These are phyloP conservation scores for Rhea americana DNA, from an alignment of 2,113 vertebrate genomes.

Conservation along the genomic window DNA sequence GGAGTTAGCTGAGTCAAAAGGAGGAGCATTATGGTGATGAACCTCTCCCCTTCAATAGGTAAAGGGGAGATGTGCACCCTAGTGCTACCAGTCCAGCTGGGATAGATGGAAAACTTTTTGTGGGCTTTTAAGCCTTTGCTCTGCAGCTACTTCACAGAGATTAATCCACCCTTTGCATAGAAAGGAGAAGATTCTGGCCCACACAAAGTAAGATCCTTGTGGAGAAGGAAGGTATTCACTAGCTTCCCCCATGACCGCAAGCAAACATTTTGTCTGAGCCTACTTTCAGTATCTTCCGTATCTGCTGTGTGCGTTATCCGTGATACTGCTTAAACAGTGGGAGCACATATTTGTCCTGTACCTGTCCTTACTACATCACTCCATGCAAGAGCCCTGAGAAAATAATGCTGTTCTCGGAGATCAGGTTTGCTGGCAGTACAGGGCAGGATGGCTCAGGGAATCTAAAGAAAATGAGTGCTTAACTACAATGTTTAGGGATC, in stretches of 20 bases:
- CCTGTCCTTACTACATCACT: neutral
- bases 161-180: constrained; percentile 5
- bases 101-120: neutral
- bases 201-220: neutral
- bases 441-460: neutral
- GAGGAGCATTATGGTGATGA: rapidly evolving
- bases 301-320: neutral
- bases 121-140: neutral
- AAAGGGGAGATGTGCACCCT: neutral
- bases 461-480: neutral
- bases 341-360: neutral
- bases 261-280: neutral
- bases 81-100: neutral
- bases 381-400: neutral
- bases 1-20: neutral
- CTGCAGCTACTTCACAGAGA: neutral
- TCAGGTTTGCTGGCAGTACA: neutral
- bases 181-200: neutral
- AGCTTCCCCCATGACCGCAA: rapidly evolving
- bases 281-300: neutral
- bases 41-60: neutral
- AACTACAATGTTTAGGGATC: neutral
- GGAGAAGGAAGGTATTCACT: neutral
- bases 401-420: neutral
- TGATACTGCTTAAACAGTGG: neutral